Base-by-base conservation (phyloP, 2,797 vertebrate genomes). In the Leptoclinus maculatus region DNA sequence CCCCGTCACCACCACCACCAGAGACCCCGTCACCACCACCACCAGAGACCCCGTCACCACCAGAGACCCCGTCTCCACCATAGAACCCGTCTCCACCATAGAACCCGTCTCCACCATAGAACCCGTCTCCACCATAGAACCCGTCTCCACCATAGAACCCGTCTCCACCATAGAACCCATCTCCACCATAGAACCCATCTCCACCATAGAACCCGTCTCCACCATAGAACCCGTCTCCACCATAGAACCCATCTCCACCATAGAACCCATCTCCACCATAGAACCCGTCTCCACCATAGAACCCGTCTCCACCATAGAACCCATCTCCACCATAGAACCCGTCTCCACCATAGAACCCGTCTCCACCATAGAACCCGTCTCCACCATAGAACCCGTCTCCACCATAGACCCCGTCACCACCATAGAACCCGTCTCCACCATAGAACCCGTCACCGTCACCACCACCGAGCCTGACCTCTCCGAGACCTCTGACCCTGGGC, bases 401-500 rank as follows among this genome's bases (percentile, higher is more conserved):
- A 39, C 38, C 12, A 3, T 27, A 38, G 27, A 29, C 27, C 14
- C 1, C 13, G 13, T 16, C 41, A 13, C 41, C 41, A 16, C 41
- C 41, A 4, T 27, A 41, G 76, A 89, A 11, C 74, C 78, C 36
- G 41, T 0, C 29, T 7, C 38, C 36, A 41, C 39, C 13, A 1
- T 23, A 34, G 75, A 89, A 11, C 73, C 80, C 36, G 41, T 0
- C 29, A 6, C 38, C 38, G 36, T 0, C 27, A 8, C 47, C 2
- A 63, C 70, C 57, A 59, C 58, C 21, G 47, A 12, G 25, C 38
- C 79, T 47, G 41, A 77, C 17, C 14, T 10, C 68, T 60, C 74
- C 3, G 5, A 16, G 47, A 87, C 85, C 54, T 56, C 85, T 63
- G 49, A 66, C 49, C 51, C 76, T 2, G 49, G 12, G 1, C 36